phyloP scores from a whole-genome alignment of 2,797 vertebrate species.

The Pipistrellus kuhlii region DNA sequence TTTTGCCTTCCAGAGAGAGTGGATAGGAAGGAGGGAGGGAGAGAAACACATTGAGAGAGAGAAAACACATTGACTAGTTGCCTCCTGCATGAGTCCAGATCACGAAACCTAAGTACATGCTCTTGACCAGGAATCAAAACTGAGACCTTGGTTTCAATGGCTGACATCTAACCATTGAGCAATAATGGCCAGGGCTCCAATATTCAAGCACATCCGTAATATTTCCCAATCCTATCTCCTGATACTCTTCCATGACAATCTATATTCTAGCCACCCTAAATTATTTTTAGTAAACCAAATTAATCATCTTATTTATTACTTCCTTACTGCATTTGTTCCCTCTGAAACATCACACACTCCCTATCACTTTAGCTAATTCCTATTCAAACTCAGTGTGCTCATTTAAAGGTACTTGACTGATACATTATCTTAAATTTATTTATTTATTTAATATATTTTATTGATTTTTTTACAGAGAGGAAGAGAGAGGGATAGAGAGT shows the following conservation, averaged over 20 bases:
- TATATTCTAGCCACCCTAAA: background rate
- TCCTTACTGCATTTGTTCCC: background rate
- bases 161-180: too few species aligned
- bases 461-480: too few species aligned
- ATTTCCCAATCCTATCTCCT: background rate
- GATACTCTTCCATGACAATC: background rate
- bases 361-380: constrained; percentile 4
- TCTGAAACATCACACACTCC: background rate
- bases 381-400: background rate
- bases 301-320: constrained; percentile 9
- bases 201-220: background rate
- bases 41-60: too few species aligned
- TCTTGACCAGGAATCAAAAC: too few species aligned
- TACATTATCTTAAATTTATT: background rate
- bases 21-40: too few species aligned
- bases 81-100: too few species aligned
- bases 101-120: too few species aligned
- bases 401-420: background rate
- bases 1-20: too few species aligned
- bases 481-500: too few species aligned
- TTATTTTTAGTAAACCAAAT: background rate
- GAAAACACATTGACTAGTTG: too few species aligned
- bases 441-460: too few species aligned
- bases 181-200: background rate
- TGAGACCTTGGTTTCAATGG: too few species aligned